Evolutionary conservation across 1,140 invertebrate species (phyloP), one percentile per base, ranked within the genome.

Genomic region (Drosophila ohnishii): DNA sequence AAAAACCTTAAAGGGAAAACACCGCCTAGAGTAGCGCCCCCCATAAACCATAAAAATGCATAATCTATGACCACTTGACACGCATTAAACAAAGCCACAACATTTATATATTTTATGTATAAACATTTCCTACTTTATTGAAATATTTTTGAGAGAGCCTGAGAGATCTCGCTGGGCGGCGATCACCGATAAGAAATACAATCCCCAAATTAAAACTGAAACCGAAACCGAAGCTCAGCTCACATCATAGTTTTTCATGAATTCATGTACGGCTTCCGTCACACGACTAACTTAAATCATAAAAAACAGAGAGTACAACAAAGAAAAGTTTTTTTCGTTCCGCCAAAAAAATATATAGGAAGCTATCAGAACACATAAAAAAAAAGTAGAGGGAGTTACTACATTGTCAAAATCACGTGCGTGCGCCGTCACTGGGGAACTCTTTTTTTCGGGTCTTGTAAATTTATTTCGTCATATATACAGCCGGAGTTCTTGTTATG

Each of bases 11-110:
- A 44, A 61, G 37, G 35, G 13, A 34, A 61, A 59, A 59, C 13
- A 39, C 45, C 55, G 66, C 48, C 48, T 34, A 39, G 72, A 75
- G 82, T 86, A 86, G 78, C 63, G 76, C 84, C 72, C 66, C 71
- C 25, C 51, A 76, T 82, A 87, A 86, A 81, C 70, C 61, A 78
- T 79, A 85, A 85, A 86, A 89, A 76, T 67, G 25, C 73, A 76
- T 80, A 82, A 90, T 75, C 65, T 90, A 86, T 61, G 75, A 72
- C 67, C 86, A 89, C 86, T 89, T 89, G 86, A 89, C 86, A 86
- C 70, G 86, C 86, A 90, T 90, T 86, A 87, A 76, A 77, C 58
- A 82, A 71, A 66, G 57, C 14, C 66, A 71, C 59, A 70, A 48
- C 22, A 70, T 25, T 65, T 47, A 14, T 67, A 48, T 32, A 48